A percentile compares a stretch with the other conserved stretches of the same genome.
These are phyloP conservation scores for Athene cunicularia DNA, from an alignment of 2,113 vertebrate species.

Conservation along the genomic window DNA sequence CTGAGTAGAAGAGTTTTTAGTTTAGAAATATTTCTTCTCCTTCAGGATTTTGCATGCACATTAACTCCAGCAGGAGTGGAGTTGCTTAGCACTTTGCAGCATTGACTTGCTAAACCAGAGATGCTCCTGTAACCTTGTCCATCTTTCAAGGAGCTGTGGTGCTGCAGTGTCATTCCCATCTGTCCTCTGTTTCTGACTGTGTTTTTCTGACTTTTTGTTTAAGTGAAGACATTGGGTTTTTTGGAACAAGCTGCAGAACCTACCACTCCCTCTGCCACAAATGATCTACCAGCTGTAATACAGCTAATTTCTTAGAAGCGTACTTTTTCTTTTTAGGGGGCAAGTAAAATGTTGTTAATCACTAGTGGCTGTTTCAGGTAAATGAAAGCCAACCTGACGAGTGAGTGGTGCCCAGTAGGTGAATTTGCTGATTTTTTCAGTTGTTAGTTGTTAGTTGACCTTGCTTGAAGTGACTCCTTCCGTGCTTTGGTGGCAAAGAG, in stretches of 20 bases:
- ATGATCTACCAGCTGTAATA: background rate
- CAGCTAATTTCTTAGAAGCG: background rate
- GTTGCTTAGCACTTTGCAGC: background rate
- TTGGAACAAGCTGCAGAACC: background rate
- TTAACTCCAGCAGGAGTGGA: background rate
- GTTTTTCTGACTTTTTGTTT: background rate
- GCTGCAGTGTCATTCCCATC: background rate
- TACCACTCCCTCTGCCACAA: background rate
- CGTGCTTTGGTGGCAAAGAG: background rate
- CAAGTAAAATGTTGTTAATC: background rate
- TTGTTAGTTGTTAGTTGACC: background rate
- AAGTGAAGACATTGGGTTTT: background rate
- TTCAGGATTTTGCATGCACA: background rate
- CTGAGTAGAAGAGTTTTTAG: background rate
- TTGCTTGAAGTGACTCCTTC: background rate
- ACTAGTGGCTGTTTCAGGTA: background rate
- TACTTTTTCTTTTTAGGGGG: background rate
- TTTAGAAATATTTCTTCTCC: background rate
- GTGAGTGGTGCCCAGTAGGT: background rate
- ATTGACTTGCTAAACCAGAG: background rate
- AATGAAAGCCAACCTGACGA: background rate
- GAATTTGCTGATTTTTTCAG: background rate
- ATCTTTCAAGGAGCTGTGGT: background rate
- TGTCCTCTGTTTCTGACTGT: background rate
- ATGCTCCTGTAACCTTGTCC: background rate